Evolutionary conservation across 2,113 vertebrate genomes (phyloP).

Genomic region (Ibidorhyncha struthersii): DNA sequence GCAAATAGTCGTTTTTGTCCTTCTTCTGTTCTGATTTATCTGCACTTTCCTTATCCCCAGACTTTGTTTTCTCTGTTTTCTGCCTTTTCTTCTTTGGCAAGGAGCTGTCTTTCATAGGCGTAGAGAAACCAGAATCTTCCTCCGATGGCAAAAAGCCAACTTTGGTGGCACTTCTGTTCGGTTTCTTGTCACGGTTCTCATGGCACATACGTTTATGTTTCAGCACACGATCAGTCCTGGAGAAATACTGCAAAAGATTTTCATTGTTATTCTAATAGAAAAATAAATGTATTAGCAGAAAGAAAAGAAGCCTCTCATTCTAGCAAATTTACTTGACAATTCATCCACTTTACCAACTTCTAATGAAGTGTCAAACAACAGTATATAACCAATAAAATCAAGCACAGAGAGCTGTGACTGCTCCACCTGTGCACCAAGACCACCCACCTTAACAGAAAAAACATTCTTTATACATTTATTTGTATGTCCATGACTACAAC

Average conservation of each 20-base stretch:
- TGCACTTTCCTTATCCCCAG: constrained; percentile 75
- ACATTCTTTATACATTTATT: background rate
- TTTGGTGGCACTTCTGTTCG: constrained; percentile 87
- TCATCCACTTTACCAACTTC: background rate
- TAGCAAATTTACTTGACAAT: background rate
- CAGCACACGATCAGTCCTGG: constrained; percentile 96
- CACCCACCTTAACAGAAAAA: background rate
- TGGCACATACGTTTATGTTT: constrained; percentile 99
- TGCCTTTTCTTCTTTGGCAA: constrained; percentile 96
- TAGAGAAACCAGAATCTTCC: constrained; percentile 81
- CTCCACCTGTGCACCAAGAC: background rate
- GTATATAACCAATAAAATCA: background rate
- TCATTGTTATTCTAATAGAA: background rate
- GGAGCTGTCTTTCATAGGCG: constrained; percentile 86
- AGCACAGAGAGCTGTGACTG: background rate
- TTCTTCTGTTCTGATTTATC: constrained; percentile 86
- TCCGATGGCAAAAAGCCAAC: constrained; percentile 81
- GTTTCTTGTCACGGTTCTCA: constrained; percentile 93
- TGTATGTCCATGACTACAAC: background rate
- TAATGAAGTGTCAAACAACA: background rate
- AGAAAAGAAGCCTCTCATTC: background rate
- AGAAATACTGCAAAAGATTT: constrained; percentile 87
- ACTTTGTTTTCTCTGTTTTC: constrained; percentile 86
- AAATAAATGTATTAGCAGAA: background rate
- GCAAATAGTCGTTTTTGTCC: constrained; percentile 86